Percentiles rank a stretch among this genome's conserved stretches.
These are phyloP conservation scores for Phymastichus coffea DNA, from an alignment of 1,140 invertebrate species.

Conservation along the genomic window DNA sequence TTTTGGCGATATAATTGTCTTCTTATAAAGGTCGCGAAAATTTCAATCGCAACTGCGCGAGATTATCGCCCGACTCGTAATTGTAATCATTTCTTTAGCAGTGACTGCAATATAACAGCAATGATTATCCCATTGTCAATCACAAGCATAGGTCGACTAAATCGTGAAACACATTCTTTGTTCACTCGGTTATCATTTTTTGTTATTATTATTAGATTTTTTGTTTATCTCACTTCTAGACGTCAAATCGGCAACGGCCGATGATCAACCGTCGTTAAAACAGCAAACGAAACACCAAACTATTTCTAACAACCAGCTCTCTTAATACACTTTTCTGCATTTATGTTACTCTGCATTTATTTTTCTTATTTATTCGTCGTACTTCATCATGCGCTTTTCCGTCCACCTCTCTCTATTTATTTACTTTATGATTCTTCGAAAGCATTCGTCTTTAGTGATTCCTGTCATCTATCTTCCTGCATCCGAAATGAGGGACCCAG, in stretches of 20 bases:
- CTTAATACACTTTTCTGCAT: slow-evolving; percentile 38
- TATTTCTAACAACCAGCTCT: slow-evolving; percentile 50
- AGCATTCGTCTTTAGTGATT: slow-evolving; percentile 22
- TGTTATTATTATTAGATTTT: slow-evolving; percentile 8
- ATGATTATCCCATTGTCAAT: slow-evolving; percentile 43
- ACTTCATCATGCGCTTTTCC: no score
- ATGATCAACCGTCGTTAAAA: slow-evolving; percentile 43
- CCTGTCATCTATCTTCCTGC: slow-evolving; percentile 34
- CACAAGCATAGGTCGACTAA: slow-evolving; percentile 44
- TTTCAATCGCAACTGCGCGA: slow-evolving; percentile 27
- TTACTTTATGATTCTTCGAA: no score
- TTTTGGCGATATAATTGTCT: slow-evolving; percentile 11
- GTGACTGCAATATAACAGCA: slow-evolving; percentile 46
- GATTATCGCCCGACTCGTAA: slow-evolving; percentile 24
- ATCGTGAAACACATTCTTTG: slow-evolving; percentile 35
- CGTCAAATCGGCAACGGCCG: slow-evolving; percentile 32
- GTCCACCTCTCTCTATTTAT: no score
- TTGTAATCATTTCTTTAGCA: slow-evolving; percentile 31
- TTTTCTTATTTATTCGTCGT: slow-evolving; percentile 29
- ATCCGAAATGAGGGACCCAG: slow-evolving; percentile 40
- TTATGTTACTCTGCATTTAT: slow-evolving; percentile 30
- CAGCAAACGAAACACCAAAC: slow-evolving; percentile 54
- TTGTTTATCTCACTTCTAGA: slow-evolving; percentile 26
- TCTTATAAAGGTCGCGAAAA: slow-evolving; percentile 20
- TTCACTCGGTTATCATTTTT: slow-evolving; percentile 2